Evolutionary conservation across 2,888 invertebrate species (phyloP), one percentile per base, ranked within the genome.

Genomic region (Peribatodes rhomboidaria): DNA sequence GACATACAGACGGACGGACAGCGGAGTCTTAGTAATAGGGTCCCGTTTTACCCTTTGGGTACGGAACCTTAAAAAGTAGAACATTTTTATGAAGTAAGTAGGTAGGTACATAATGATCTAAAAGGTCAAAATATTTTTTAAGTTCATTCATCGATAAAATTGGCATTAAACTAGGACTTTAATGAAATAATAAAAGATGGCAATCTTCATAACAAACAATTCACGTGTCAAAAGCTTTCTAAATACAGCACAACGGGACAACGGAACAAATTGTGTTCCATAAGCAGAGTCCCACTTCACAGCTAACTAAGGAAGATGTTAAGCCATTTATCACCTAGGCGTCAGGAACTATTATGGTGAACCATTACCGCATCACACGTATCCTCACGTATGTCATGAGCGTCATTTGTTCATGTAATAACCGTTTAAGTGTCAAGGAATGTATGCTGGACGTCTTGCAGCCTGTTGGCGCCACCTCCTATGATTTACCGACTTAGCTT

Each of bases 401-500:
- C 72, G 74, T 71, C 72, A 79, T 82, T 82, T 78, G 68, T 67
- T 56, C 60, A 35, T 76, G 75, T 80, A 79, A 79, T 79, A 76
- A 79, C 77, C 76, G 74, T 78, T 76, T 75, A 77, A 74, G 68
- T 75, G 71, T 72, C 77, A 74, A 80, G 79, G 80, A 78, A 76
- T 75, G 75, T 72, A 69, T 75, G 77, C 77, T 83, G 85, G 83
- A 82, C 81, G 77, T 80, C 76, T 82, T 75, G 73, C 77, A 69
- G 71, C 74, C 69, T 68, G 70, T 76, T 88, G 90, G 90, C 90
- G 90, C 90, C 90, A 89, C 84, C 84, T 76, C 72, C 68, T 62
- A 67, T 60, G 61, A 77, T 73, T 65, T 65, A 73, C 86, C 76
- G 82, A 74, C 60, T 69, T 80, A 69, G 64, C 62, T 67, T 68